Evolutionary conservation across 1,140 invertebrate genomes (phyloP).

Genomic region (Hylyphantes graminicola): DNA sequence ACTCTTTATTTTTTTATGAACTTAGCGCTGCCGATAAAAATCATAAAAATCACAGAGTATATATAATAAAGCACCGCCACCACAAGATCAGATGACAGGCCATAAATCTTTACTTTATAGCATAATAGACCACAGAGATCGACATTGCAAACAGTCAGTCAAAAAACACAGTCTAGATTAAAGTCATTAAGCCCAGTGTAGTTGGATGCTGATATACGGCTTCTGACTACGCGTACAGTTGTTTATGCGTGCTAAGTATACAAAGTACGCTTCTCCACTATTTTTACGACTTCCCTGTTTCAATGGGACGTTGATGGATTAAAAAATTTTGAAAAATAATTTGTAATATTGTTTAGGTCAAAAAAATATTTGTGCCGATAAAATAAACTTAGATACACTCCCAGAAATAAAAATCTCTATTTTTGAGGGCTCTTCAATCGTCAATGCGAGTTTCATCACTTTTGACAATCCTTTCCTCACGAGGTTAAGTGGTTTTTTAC

Average conservation of each 20-base stretch:
- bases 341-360: neutral
- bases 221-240: slow-evolving; percentile 38
- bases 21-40: slow-evolving; percentile 41
- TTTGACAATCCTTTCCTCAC: too few species aligned
- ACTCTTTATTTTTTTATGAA: slow-evolving; percentile 36
- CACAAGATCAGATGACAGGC: slow-evolving; percentile 43
- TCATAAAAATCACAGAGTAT: slow-evolving; percentile 31
- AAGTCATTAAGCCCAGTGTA: slow-evolving; percentile 44
- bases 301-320: slow-evolving; percentile 20
- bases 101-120: slow-evolving; percentile 56
- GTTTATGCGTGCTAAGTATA: slow-evolving; percentile 53
- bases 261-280: slow-evolving; percentile 42
- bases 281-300: slow-evolving; percentile 38
- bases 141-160: slow-evolving; percentile 42
- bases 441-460: too few species aligned
- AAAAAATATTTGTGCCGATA: neutral
- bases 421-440: too few species aligned
- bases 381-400: neutral
- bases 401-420: neutral
- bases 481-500: too few species aligned
- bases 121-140: slow-evolving; percentile 51
- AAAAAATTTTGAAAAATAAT: neutral
- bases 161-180: slow-evolving; percentile 54
- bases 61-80: slow-evolving; percentile 46
- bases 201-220: slow-evolving; percentile 55